phyloP scores from a whole-genome alignment of 2,888 invertebrate genomes.

The Lottia gigantea region DNA sequence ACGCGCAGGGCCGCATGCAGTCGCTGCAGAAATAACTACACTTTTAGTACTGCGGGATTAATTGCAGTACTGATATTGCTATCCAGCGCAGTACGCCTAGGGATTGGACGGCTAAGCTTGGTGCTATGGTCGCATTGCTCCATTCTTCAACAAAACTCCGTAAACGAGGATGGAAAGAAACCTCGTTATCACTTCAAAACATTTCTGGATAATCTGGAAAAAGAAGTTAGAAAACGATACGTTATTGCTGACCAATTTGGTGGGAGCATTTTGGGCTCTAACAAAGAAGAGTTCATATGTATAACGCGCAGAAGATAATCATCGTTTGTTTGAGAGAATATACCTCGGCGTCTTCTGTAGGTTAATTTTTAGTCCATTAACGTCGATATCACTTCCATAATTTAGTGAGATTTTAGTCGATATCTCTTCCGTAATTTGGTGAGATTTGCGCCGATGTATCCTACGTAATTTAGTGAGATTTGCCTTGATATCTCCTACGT shows the following conservation, averaged over 20 bases:
- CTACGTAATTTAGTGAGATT: too few species aligned
- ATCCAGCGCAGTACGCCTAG: neutral
- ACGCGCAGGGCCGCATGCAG: constrained; percentile 8
- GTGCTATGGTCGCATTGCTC: neutral
- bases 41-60: neutral
- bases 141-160: neutral
- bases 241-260: neutral
- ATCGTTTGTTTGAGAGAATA: too few species aligned
- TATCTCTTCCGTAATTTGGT: too few species aligned
- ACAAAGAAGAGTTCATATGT: too few species aligned
- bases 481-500: too few species aligned
- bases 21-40: constrained; percentile 4
- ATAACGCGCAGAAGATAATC: too few species aligned
- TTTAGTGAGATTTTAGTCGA: too few species aligned
- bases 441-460: too few species aligned
- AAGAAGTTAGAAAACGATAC: neutral
- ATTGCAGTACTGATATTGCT: constrained; percentile 1
- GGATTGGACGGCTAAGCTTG: constrained; percentile 11
- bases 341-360: too few species aligned
- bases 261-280: too few species aligned
- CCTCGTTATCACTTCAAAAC: constrained; percentile 2
- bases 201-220: constrained; percentile 7
- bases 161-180: neutral
- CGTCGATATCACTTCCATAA: too few species aligned
- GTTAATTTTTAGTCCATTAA: too few species aligned